phyloP scores from a whole-genome alignment of 2,888 invertebrate species.

The Tholera decimalis region DNA sequence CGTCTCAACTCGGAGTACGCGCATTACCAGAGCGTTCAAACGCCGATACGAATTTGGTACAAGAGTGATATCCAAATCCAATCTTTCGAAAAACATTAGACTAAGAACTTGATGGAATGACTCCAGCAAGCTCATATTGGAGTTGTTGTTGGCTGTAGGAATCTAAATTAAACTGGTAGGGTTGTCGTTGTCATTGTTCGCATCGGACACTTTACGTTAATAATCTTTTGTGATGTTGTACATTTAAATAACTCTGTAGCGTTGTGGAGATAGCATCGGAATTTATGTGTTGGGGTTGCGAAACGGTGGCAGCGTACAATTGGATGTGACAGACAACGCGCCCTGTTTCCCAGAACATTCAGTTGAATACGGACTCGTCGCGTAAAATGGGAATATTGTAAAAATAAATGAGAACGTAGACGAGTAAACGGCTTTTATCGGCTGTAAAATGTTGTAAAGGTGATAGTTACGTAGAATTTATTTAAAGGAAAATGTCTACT shows the following conservation, averaged over 20 bases:
- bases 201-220: constrained; percentile 67
- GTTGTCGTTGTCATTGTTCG: constrained; percentile 69
- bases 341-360: constrained; percentile 74
- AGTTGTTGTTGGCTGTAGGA: constrained; percentile 57
- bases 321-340: constrained; percentile 80
- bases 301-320: constrained; percentile 76
- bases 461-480: constrained; percentile 60
- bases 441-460: constrained; percentile 53
- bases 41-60: constrained; percentile 73
- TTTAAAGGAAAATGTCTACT: constrained; percentile 45
- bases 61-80: constrained; percentile 69
- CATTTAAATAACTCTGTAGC: constrained; percentile 77
- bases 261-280: constrained; percentile 79
- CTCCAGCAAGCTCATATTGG: constrained; percentile 59
- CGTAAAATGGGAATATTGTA: constrained; percentile 71
- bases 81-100: constrained; percentile 77
- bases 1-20: constrained; percentile 66
- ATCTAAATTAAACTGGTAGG: constrained; percentile 69
- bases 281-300: constrained; percentile 80
- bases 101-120: constrained; percentile 61
- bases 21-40: constrained; percentile 67
- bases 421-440: constrained; percentile 53
- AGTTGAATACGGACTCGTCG: constrained; percentile 68
- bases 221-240: constrained; percentile 74
- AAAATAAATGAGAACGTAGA: constrained; percentile 68